These are phyloP conservation scores for Pterostichus madidus DNA, from an alignment of 2,888 invertebrate genomes.

Conservation along the genomic window DNA sequence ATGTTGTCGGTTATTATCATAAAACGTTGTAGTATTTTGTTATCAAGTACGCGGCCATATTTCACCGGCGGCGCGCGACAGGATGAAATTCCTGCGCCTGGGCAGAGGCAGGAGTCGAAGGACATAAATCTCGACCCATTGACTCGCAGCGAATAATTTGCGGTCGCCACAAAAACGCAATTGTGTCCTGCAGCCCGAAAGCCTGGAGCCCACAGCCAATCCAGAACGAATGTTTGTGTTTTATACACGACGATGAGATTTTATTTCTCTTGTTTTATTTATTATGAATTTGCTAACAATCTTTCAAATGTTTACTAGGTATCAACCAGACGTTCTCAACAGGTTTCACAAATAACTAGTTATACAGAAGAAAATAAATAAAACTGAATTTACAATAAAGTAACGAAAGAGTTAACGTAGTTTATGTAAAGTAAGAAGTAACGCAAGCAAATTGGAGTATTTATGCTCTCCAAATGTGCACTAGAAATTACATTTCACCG, in stretches of 20 bases:
- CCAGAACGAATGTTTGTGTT: conserved; percentile 12
- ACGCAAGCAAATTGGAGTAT: too few relatives aligned
- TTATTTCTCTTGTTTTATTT: conserved; percentile 38
- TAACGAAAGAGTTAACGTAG: not conserved
- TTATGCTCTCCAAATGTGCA: too few relatives aligned
- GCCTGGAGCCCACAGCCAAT: too few relatives aligned
- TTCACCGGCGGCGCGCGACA: conserved; percentile 41
- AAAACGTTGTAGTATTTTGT: conserved; percentile 58
- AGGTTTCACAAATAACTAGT: not conserved
- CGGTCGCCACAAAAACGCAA: conserved; percentile 62
- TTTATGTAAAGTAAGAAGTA: too few relatives aligned
- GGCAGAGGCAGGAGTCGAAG: conserved; percentile 34
- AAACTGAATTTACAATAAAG: too few relatives aligned
- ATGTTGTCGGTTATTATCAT: conserved; percentile 56
- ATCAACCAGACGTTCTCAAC: not conserved
- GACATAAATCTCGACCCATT: conserved; percentile 60
- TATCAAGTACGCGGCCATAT: conserved; percentile 56
- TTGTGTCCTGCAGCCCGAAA: conserved; percentile 3
- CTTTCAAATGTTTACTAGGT: not conserved
- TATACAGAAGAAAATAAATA: not conserved
- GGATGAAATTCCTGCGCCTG: conserved; percentile 59
- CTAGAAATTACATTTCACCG: too few relatives aligned
- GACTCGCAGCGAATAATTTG: conserved; percentile 57
- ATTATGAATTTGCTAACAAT: conserved; percentile 11
- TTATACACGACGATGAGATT: not conserved